Base-by-base conservation (phyloP, 1,140 invertebrate species). In the Calosoma granatense region DNA sequence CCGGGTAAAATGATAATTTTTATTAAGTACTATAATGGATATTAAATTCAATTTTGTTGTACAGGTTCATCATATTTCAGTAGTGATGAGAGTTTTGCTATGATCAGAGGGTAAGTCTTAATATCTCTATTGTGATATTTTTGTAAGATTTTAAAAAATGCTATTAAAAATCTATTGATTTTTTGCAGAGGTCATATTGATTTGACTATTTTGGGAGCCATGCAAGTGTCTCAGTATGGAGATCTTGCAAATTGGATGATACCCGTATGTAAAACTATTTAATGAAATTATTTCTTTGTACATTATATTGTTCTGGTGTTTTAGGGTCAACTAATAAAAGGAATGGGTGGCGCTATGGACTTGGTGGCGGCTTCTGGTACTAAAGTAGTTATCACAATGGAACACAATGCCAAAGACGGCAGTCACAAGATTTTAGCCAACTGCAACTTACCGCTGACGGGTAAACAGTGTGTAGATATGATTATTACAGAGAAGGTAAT, bases 171-270 rank as follows among this genome's bases (percentile, higher is more conserved):
- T 53, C 15, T 54, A 55, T 59, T 55, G 17, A 17, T 56, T 64
- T 59, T 61, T 75, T 78, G 20, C 64, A 90, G 93, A 15, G 95
- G 96, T 4, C 97, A 99, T 70, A 82, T 99, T 51, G 84, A 98
- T 73, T 70, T 99, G 23, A 98, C 97, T 0, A 93, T 99, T 62
- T 77, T 99, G 30, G 97, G 97, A 17, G 97, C 88, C 4, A 96
- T 99, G 92, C 90, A 99, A 80, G 96, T 99, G 1, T 98, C 95
- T 0, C 82, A 89, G 67, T 90, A 82, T 65, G 97, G 97, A 22
- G 97, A 99, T 78, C 76, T 99, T 22, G 96, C 97, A n/a, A 99
- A 99, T 70, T 99, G 95, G 95, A 98, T 99, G 94, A 96, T 99
- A 68, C 97, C 97, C 36, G 92, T 94, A 79, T 85, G 82, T 76